Conservation (phyloP, 2,888 invertebrate species). For the Scelioninae gen. 2 region DNA sequence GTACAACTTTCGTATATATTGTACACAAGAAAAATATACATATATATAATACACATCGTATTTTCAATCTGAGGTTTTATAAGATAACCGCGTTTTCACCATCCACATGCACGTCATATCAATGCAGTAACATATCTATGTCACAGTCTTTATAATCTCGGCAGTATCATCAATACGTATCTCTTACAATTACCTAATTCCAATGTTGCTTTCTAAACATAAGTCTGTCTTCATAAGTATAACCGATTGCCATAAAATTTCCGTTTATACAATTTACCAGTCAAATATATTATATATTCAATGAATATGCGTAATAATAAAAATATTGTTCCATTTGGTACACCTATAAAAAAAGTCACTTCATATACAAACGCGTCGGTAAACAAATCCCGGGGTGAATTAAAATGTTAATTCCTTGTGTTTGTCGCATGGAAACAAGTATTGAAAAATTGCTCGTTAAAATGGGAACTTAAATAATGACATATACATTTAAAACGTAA, state of each 20-base stretch:
- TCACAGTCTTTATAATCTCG: slow-evolving; percentile 52
- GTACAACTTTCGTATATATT: slow-evolving; percentile 48
- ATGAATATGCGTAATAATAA: slow-evolving; percentile 34
- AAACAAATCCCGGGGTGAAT: slow-evolving; percentile 7
- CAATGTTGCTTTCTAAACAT: slow-evolving; percentile 13
- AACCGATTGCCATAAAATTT: slow-evolving; percentile 13
- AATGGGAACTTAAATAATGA: slow-evolving; percentile 19
- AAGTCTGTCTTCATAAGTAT: slow-evolving; percentile 8
- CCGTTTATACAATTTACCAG: slow-evolving; percentile 26
- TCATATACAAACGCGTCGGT: slow-evolving; percentile 12
- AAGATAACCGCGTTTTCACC: slow-evolving; percentile 14
- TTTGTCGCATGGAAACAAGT: background rate
- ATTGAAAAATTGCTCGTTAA: slow-evolving; percentile 1
- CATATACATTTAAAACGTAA: slow-evolving; percentile 26
- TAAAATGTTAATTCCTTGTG: slow-evolving; percentile 3
- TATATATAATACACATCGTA: slow-evolving; percentile 43
- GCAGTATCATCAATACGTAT: slow-evolving; percentile 42
- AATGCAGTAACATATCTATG: slow-evolving; percentile 42
- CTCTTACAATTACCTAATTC: slow-evolving; percentile 29
- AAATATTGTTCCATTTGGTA: slow-evolving; percentile 33
- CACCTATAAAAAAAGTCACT: slow-evolving; percentile 23
- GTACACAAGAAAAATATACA: slow-evolving; percentile 53
- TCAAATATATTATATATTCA: slow-evolving; percentile 27
- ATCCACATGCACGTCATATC: slow-evolving; percentile 30
- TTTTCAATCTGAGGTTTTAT: slow-evolving; percentile 25